phyloP scores from a whole-genome alignment of 2,113 vertebrate species.

The Nycticebus coucang region DNA sequence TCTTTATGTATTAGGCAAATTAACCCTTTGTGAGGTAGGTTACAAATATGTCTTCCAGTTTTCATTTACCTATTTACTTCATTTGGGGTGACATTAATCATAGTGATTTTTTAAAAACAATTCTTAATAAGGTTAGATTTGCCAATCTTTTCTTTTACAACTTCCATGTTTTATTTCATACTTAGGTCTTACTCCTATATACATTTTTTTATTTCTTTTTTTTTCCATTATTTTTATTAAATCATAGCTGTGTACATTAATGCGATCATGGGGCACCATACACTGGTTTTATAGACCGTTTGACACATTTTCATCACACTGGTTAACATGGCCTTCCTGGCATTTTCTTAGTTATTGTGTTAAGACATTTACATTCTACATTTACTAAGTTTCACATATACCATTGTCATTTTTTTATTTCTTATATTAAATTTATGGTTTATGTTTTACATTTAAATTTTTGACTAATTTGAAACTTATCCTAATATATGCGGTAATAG shows the following conservation, averaged over 20 bases:
- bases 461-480: constrained; percentile 30
- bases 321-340: too few species aligned
- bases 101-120: not conserved
- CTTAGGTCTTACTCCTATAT: not conserved
- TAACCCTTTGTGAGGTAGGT: not conserved
- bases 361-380: too few species aligned
- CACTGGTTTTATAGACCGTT: too few species aligned
- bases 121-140: not conserved
- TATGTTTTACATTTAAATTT: not conserved
- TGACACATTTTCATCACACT: too few species aligned
- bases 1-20: not conserved
- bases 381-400: too few species aligned
- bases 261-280: too few species aligned
- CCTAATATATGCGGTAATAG: not conserved
- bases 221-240: too few species aligned
- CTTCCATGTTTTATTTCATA: not conserved
- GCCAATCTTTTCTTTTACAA: not conserved
- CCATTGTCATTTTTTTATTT: not conserved
- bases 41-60: not conserved
- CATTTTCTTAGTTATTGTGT: too few species aligned
- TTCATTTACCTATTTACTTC: not conserved
- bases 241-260: too few species aligned
- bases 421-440: not conserved
- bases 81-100: not conserved
- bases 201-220: not conserved